phyloP scores from a whole-genome alignment of 2,888 invertebrate genomes.

The Boloria euphrosyne region DNA sequence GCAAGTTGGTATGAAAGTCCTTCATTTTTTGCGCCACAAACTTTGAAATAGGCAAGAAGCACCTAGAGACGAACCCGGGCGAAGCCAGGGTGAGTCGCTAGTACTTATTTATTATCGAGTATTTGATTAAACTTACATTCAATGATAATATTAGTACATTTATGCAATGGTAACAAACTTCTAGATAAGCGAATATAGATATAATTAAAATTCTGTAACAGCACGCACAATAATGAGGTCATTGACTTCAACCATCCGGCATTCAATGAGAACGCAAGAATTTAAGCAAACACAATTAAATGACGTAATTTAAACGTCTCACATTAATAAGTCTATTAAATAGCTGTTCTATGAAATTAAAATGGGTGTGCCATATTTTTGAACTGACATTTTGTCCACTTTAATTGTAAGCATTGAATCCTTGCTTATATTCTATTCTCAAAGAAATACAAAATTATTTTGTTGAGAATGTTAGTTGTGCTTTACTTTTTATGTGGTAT shows the following conservation, averaged over 20 bases:
- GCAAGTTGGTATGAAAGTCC: no score
- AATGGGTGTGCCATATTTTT: conserved; percentile 6
- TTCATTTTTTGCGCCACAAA: no score
- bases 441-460: neutral
- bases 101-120: no score
- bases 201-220: conserved; percentile 53
- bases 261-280: conserved; percentile 47
- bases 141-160: conserved; percentile 28
- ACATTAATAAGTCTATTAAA: conserved; percentile 31
- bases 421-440: neutral
- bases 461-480: conserved; percentile 2
- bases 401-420: neutral
- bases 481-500: conserved; percentile 25
- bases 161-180: conserved; percentile 35
- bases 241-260: conserved; percentile 49
- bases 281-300: conserved; percentile 47
- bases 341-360: conserved; percentile 21
- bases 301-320: conserved; percentile 41
- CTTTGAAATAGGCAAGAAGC: no score
- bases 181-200: conserved; percentile 44
- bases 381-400: neutral
- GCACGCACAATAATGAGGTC: conserved; percentile 54
- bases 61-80: no score
- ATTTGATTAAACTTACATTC: conserved; percentile 16
- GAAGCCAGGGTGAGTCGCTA: no score